Percentiles rank a stretch among this genome's conserved stretches.
Conservation (phyloP, 2,888 invertebrate genomes). For the Unio pictorum region DNA sequence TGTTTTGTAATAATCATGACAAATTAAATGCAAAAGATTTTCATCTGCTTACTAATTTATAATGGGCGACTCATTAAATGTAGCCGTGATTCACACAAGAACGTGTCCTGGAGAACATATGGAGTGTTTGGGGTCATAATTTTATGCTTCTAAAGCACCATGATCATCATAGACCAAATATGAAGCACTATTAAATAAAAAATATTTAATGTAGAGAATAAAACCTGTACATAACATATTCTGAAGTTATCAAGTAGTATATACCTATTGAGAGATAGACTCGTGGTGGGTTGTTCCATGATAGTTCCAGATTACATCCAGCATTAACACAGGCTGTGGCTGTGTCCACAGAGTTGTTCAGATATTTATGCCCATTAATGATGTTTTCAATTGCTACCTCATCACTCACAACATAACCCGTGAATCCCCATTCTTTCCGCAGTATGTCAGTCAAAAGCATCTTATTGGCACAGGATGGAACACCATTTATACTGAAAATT, state of each 20-base stretch:
- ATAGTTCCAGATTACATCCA: constrained; percentile 57
- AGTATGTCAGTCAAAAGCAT: constrained; percentile 60
- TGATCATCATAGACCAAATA: neutral
- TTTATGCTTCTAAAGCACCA: too few relatives aligned
- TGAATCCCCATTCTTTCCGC: constrained; percentile 62
- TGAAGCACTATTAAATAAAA: neutral
- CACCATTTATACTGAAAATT: neutral
- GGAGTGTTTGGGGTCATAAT: too few relatives aligned
- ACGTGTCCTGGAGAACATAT: too few relatives aligned
- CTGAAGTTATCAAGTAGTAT: neutral
- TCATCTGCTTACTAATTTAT: too few relatives aligned
- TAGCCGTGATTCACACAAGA: too few relatives aligned
- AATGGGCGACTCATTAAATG: too few relatives aligned
- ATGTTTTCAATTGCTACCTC: constrained; percentile 62
- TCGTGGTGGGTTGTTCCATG: constrained; percentile 37
- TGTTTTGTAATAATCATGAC: too few relatives aligned
- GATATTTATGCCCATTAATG: constrained; percentile 52
- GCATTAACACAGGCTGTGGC: constrained; percentile 54
- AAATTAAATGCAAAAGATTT: too few relatives aligned
- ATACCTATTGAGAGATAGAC: constrained; percentile 44
- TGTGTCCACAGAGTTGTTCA: constrained; percentile 49
- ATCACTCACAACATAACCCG: constrained; percentile 66
- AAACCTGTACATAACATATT: neutral
- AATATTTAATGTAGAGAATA: neutral
- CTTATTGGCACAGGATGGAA: constrained; percentile 66